Base-by-base conservation (phyloP, 2,113 vertebrate species). In the Apodemus speciosus region DNA sequence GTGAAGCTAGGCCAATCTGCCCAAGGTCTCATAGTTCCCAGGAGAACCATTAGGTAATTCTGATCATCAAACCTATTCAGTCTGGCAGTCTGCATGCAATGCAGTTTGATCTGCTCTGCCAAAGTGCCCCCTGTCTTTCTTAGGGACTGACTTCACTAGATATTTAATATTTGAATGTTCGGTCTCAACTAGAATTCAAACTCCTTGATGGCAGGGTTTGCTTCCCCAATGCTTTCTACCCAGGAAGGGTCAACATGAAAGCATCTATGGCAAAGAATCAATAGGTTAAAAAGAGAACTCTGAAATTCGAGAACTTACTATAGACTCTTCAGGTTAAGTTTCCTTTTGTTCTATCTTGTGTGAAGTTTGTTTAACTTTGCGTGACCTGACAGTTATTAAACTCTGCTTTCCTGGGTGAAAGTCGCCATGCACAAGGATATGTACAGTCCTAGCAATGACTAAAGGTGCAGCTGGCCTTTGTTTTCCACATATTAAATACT, bases 281-380 rank as follows among this genome's bases (percentile, higher is more conserved):
- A n/a, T 72, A 87, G 68, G 40, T 89, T 83, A 46, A 40, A 85
- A 92, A 71, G 51, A 92, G 51, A 81, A 51, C 77, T 92, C 51
- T 68, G 40, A 72, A 92, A 93, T 83, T 95, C 35, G 58, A n/a
- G 35, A 83, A 83, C 18, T 73, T 73, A 56, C 40, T 73, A 16
- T 68, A 89, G 53, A 58, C 76, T 93, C 77, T 88, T 49, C 75
- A 89, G 51, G 71, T 92, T 71, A 88, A 79, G 62, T 72, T 72
- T 23, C 15, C 53, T 84, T 75, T 83, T 90, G 68, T 85, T 92
- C 56, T 86, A 20, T 85, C 32, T 93, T 76, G 85, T 91, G 46
- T 68, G 68, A 90, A 86, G 49, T 72, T 85, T 90, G 58, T 62
- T 90, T 88, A n/a, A 76, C 89, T 94, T 95, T 66, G n/a, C 0